A percentile compares a stretch with the other conserved stretches of the same genome.
Evolutionary conservation across 1,140 invertebrate species (phyloP).

Genomic region (Steinernema khuongi): DNA sequence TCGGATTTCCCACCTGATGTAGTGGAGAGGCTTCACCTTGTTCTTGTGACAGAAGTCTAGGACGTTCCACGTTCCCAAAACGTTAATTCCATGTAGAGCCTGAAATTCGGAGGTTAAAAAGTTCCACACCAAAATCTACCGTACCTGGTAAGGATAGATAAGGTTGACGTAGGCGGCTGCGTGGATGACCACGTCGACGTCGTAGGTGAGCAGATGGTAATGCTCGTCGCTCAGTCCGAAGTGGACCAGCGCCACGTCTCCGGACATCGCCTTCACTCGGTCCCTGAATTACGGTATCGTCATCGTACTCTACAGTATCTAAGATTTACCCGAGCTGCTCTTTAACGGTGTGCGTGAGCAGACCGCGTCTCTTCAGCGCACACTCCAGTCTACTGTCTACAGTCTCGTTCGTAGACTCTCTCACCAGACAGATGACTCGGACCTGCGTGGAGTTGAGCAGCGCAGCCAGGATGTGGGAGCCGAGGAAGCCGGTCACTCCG

Average conservation of each 20-base stretch:
- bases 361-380: slow-evolving; percentile 58
- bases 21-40: slow-evolving; percentile 64
- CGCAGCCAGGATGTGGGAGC: slow-evolving; percentile 41
- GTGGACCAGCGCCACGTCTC: slow-evolving; percentile 62
- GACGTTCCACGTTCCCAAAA: slow-evolving; percentile 63
- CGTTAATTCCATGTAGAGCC: slow-evolving; percentile 63
- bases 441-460: slow-evolving; percentile 43
- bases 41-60: slow-evolving; percentile 62
- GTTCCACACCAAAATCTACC: neutral
- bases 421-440: slow-evolving; percentile 61
- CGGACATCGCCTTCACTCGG: slow-evolving; percentile 59
- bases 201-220: slow-evolving; percentile 61
- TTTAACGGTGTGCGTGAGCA: slow-evolving; percentile 45
- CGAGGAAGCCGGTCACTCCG: slow-evolving; percentile 37
- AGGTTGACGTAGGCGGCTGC: slow-evolving; percentile 64
- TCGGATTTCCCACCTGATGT: slow-evolving; percentile 58
- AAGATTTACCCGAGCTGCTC: slow-evolving; percentile 46
- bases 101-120: slow-evolving; percentile 13
- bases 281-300: slow-evolving; percentile 39
- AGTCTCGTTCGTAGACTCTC: slow-evolving; percentile 57
- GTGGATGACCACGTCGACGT: slow-evolving; percentile 64
- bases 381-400: slow-evolving; percentile 56
- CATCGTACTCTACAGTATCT: neutral
- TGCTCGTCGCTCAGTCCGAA: slow-evolving; percentile 63
- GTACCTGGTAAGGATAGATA: slow-evolving; percentile 62